Percentiles rank a stretch among this genome's conserved stretches.
These are phyloP conservation scores for Heliothis subflexa DNA, from an alignment of 1,140 invertebrate genomes.

Conservation along the genomic window DNA sequence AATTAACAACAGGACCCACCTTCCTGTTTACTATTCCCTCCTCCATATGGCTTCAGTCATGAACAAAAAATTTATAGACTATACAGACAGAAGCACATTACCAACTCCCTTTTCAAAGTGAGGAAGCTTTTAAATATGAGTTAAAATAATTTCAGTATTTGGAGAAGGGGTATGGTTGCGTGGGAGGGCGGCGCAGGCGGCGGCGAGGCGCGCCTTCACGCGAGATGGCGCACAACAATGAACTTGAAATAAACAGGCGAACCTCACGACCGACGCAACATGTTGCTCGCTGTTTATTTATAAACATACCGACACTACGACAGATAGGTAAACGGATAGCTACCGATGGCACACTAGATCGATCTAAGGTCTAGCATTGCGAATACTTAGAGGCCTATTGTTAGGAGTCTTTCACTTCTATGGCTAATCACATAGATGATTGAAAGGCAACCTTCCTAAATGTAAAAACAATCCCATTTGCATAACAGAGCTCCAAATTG, in stretches of 20 bases:
- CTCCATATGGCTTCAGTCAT: neutral
- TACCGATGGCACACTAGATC: slow-evolving; percentile 32
- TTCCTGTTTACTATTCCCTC: slow-evolving; percentile 19
- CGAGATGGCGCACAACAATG: slow-evolving; percentile 51
- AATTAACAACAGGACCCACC: slow-evolving; percentile 11
- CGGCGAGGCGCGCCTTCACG: slow-evolving; percentile 29
- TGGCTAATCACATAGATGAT: neutral
- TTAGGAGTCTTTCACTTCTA: neutral
- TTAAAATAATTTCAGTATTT: slow-evolving; percentile 44
- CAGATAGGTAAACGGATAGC: slow-evolving; percentile 43
- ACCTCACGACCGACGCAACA: slow-evolving; percentile 41
- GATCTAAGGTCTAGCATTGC: slow-evolving; percentile 29
- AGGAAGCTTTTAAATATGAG: slow-evolving; percentile 30
- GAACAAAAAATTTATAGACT: slow-evolving; percentile 10
- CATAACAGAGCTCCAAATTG: neutral
- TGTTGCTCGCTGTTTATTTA: slow-evolving; percentile 49
- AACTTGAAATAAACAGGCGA: slow-evolving; percentile 55
- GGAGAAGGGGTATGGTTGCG: slow-evolving; percentile 16
- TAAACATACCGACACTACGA: slow-evolving; percentile 45
- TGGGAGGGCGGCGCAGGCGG: slow-evolving; percentile 30
- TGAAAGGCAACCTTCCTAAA: neutral
- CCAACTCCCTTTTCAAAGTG: slow-evolving; percentile 10
- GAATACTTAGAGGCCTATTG: slow-evolving; percentile 16
- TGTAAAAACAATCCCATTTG: neutral
- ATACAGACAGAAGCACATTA: slow-evolving; percentile 18